phyloP scores from a whole-genome alignment of 2,113 vertebrate species.

The Cichladusa arquata region DNA sequence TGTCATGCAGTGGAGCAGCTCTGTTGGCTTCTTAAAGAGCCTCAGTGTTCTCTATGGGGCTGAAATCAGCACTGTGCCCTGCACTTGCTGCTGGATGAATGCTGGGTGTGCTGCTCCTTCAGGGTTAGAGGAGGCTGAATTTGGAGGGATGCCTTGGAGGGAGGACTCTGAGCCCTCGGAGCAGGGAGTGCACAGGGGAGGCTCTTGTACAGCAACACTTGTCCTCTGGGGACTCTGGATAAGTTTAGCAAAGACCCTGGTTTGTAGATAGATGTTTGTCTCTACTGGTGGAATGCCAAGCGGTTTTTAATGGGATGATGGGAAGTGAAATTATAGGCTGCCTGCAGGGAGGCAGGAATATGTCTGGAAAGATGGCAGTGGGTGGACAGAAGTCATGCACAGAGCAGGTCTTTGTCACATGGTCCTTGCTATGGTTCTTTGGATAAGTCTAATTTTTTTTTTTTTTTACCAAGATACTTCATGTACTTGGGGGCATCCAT shows the following conservation, averaged over 20 bases:
- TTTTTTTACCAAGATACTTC: not conserved
- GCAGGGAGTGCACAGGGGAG: not conserved
- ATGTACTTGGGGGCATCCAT: not conserved
- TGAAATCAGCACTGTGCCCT: not conserved
- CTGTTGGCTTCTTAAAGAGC: not conserved
- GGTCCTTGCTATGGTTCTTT: not conserved
- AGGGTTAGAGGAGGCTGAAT: not conserved
- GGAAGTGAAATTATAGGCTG: not conserved
- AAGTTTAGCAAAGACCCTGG: not conserved
- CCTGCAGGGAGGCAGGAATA: not conserved
- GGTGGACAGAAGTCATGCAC: not conserved
- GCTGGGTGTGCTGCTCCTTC: not conserved
- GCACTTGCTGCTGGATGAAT: not conserved
- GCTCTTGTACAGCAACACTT: rapidly evolving
- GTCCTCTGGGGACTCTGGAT: rapidly evolving
- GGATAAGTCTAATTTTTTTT: not conserved
- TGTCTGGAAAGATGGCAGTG: not conserved
- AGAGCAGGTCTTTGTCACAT: not conserved
- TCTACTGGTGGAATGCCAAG: not conserved
- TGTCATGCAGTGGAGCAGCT: not conserved
- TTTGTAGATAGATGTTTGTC: not conserved
- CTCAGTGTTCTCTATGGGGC: not conserved
- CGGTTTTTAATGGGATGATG: not conserved
- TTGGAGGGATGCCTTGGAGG: not conserved
- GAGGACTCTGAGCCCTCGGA: not conserved